phyloP scores from a whole-genome alignment of 2,888 invertebrate species.

The Melipona bicolor region DNA sequence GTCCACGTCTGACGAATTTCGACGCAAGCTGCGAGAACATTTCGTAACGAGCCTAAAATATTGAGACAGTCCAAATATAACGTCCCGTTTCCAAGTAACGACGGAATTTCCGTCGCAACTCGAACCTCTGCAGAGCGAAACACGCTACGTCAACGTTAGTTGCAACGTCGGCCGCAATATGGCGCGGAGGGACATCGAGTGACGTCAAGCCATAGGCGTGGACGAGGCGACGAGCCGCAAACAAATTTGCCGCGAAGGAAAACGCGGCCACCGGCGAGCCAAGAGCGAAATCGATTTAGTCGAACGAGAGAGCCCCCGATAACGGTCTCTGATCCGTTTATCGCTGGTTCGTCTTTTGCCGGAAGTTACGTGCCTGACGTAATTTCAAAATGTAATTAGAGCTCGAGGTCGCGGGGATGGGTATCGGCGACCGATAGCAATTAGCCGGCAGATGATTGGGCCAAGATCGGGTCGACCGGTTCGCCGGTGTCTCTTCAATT shows the following conservation, averaged over 20 bases:
- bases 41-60: not conserved
- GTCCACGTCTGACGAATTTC: too few relatives aligned
- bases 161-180: not conserved
- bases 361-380: slow-evolving; percentile 56
- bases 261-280: not conserved
- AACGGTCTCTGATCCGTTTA: slow-evolving; percentile 60
- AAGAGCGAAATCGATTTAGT: slow-evolving; percentile 37
- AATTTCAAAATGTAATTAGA: slow-evolving; percentile 60
- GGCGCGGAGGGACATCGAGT: not conserved
- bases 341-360: slow-evolving; percentile 48
- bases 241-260: slow-evolving; percentile 6
- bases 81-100: not conserved
- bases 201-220: not conserved
- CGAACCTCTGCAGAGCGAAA: not conserved
- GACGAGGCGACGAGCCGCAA: not conserved
- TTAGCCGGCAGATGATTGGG: slow-evolving; percentile 23
- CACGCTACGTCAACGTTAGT: not conserved
- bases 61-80: not conserved
- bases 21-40: not conserved
- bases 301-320: slow-evolving; percentile 34
- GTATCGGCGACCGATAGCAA: slow-evolving; percentile 23
- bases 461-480: not conserved
- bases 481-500: slow-evolving; percentile 4
- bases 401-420: not conserved
- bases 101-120: not conserved